These are phyloP conservation scores for Scelioninae gen. 1 DNA, from an alignment of 2,888 invertebrate genomes.

Conservation along the genomic window DNA sequence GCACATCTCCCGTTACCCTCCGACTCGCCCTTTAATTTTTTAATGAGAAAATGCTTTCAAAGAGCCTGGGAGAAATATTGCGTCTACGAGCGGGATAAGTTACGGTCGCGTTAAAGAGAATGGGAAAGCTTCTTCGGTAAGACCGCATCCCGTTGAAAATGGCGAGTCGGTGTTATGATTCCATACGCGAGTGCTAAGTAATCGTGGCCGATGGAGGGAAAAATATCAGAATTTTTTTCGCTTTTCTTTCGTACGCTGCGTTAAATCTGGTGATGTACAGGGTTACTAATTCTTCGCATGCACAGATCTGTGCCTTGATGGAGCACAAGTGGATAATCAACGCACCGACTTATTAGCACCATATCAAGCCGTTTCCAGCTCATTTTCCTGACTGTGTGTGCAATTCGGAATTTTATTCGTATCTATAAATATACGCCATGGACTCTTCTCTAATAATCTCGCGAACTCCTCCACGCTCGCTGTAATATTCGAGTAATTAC, in stretches of 20 bases:
- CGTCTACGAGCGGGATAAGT: conserved; percentile 83
- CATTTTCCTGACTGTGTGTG: conserved; percentile 34
- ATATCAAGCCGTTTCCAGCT: conserved; percentile 35
- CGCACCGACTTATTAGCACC: conserved; percentile 79
- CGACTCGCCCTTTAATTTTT: conserved; percentile 85
- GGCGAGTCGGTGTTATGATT: too few species aligned
- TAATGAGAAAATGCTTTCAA: conserved; percentile 89
- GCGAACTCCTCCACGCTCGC: conserved; percentile 71
- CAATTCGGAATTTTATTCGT: conserved; percentile 67
- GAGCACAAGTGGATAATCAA: conserved; percentile 77
- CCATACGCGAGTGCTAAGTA: too few species aligned
- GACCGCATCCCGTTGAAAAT: conserved; percentile 34
- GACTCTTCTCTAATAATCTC: conserved; percentile 56
- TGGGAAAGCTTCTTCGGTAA: conserved; percentile 71
- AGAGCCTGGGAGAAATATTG: conserved; percentile 84
- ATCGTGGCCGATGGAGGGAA: too few species aligned
- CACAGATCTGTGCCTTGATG: conserved; percentile 61
- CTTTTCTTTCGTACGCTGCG: conserved; percentile 3
- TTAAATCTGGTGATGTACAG: conserved; percentile 40
- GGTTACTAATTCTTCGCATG: conserved; percentile 76
- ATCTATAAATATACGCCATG: conserved; percentile 56
- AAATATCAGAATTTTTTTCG: not conserved
- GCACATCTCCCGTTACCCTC: conserved; percentile 66
- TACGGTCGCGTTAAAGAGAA: conserved; percentile 80
- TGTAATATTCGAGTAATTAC: conserved; percentile 83